Conservation (phyloP, 2,888 invertebrate species). For the Metopia argyrocephala region DNA sequence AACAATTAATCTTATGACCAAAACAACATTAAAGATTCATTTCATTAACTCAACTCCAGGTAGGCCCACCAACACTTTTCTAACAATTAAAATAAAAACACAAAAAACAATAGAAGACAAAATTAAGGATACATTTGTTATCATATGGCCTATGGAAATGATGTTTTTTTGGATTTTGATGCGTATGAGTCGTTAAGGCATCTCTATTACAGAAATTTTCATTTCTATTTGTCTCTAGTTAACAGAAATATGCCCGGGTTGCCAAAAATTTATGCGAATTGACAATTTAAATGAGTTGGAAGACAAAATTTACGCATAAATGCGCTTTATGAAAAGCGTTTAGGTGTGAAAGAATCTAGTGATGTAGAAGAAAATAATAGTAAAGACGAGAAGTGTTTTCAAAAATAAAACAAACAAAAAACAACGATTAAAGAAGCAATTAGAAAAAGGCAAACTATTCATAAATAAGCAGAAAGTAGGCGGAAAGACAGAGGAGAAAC, state of each 20-base stretch:
- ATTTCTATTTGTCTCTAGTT: background rate
- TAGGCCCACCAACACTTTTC: background rate
- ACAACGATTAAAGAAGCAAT: too few species aligned
- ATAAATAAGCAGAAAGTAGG: too few species aligned
- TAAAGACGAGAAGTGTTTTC: background rate
- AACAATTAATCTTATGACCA: constrained; percentile 63
- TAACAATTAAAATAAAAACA: background rate
- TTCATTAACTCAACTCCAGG: background rate
- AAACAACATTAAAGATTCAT: constrained; percentile 24
- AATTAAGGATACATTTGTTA: constrained; percentile 20
- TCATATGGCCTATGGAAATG: constrained; percentile 1
- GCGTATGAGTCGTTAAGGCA: background rate
- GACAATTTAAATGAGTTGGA: constrained; percentile 15
- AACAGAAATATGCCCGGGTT: background rate
- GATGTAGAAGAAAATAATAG: background rate
- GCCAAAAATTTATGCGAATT: background rate
- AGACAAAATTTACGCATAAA: constrained; percentile 10
- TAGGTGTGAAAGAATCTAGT: background rate
- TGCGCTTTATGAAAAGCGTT: constrained; percentile 16
- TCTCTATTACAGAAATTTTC: constrained; percentile 14
- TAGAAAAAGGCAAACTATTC: too few species aligned
- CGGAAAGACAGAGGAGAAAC: too few species aligned
- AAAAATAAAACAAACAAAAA: too few species aligned
- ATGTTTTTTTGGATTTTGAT: background rate
- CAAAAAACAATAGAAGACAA: background rate